Conservation (phyloP, 1,140 invertebrate species). For the Tribolium castaneum region DNA sequence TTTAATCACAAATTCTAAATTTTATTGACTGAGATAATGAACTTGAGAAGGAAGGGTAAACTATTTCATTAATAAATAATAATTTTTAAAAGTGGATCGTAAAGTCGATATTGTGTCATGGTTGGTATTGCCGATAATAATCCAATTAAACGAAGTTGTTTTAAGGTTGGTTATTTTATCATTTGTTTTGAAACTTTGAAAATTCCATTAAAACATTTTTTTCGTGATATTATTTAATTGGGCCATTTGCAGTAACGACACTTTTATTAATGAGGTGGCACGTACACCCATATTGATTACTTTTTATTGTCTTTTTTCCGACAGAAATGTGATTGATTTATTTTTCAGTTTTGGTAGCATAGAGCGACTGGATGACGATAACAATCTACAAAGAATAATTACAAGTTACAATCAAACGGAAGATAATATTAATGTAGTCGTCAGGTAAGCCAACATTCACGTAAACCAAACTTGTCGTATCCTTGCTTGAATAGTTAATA, state of each 20-base stretch:
- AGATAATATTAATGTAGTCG: slow-evolving; percentile 84
- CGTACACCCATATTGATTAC: neutral
- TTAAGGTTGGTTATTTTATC: neutral
- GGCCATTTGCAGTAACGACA: neutral
- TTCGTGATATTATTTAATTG: neutral
- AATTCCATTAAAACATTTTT: no score
- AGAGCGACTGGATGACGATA: slow-evolving; percentile 59
- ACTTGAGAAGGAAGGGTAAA: no score
- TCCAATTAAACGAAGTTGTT: neutral
- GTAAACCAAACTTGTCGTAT: neutral
- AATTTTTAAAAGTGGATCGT: no score
- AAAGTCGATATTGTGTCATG: no score
- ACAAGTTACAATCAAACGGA: slow-evolving; percentile 66
- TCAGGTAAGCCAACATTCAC: slow-evolving; percentile 67
- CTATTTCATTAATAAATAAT: no score
- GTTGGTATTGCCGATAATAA: no score
- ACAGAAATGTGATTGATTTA: slow-evolving; percentile 1
- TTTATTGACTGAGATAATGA: neutral
- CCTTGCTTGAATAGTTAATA: neutral
- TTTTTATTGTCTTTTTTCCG: neutral
- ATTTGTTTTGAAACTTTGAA: no score
- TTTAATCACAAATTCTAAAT: neutral
- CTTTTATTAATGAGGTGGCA: neutral
- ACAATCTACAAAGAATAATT: slow-evolving; percentile 59
- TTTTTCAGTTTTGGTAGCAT: slow-evolving; percentile 56